Base-by-base conservation (phyloP, 2,797 vertebrate genomes). In the Anisognathus igniventris region DNA sequence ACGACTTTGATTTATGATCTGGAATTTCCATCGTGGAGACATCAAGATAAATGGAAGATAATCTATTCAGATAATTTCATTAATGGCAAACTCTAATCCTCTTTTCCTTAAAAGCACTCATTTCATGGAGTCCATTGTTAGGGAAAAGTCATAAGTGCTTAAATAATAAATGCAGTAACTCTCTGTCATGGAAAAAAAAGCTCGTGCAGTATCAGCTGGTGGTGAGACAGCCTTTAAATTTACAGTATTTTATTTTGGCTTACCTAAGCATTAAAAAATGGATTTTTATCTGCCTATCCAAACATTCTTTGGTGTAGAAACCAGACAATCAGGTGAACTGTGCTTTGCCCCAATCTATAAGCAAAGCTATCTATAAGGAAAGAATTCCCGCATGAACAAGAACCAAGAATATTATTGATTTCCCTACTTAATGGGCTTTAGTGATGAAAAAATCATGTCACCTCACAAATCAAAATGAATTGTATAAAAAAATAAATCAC, bases 41-140 rank as follows among this genome's bases (percentile, higher is more conserved):
- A 73, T 86, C 56, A 92, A 94, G 88, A 91, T 74, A 95, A 94
- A 96, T 7, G 33, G 37, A 83, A 74, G 78, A 92, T 82, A 92
- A 94, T 92, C 86, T 94, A 62, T 81, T 92, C 77, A 92, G 74
- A 88, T 96, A 92, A 94, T 96, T 96, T 91, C 70, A 90, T 93
- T 96, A 96, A 96, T 92, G 81, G 68, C 35, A 86, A 88, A 87
- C 50, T 85, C 48, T 91, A 96, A 95, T 95, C 90, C 79, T 90
- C 80, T 95, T 95, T 95, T 73, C 71, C 67, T 95, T 94, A 95
- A 94, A 92, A 96, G 73, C 78, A 91, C 30, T 57, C 48, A 78
- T 82, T 92, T 86, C 17, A n/a, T 44, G 44, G 53, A 81, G 22
- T 77, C 57, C 80, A 37, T 56, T 88, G 64, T 88, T 90, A 88